Evolutionary conservation across 2,888 invertebrate species (phyloP).

Genomic region (Lasius platythorax): DNA sequence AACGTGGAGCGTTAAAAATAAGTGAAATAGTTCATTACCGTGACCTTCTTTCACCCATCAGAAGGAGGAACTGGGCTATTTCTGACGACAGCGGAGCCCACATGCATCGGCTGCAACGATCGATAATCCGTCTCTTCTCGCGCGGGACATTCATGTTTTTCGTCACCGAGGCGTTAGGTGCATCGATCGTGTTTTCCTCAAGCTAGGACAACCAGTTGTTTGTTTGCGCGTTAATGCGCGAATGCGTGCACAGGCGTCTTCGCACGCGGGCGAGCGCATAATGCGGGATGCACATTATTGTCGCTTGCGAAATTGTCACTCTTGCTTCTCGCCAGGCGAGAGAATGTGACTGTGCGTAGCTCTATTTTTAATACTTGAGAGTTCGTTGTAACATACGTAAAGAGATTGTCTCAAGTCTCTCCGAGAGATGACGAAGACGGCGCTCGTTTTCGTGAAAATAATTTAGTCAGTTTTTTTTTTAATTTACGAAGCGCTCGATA

Average conservation of each 20-base stretch:
- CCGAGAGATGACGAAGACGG: not conserved
- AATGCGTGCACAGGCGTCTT: not conserved
- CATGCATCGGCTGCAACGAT: slow-evolving; percentile 51
- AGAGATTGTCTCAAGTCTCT: not conserved
- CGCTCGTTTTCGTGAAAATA: slow-evolving; percentile 12
- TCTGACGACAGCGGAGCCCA: slow-evolving; percentile 55
- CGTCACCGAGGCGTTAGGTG: slow-evolving; percentile 42
- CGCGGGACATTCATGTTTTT: slow-evolving; percentile 54
- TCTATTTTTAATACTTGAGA: slow-evolving; percentile 35
- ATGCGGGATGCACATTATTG: slow-evolving; percentile 21
- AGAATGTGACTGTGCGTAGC: not conserved
- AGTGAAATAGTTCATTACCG: slow-evolving; percentile 47
- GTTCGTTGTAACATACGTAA: slow-evolving; percentile 38
- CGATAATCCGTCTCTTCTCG: slow-evolving; percentile 60
- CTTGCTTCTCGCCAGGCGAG: not conserved
- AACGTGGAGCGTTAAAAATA: slow-evolving; percentile 31
- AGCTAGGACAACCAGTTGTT: slow-evolving; percentile 35
- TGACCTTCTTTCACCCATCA: slow-evolving; percentile 33
- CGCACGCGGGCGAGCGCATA: slow-evolving; percentile 24
- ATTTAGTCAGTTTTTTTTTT: not conserved
- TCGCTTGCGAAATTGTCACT: slow-evolving; percentile 37
- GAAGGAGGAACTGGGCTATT: slow-evolving; percentile 65
- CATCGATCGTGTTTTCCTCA: slow-evolving; percentile 43
- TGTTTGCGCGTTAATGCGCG: slow-evolving; percentile 35
- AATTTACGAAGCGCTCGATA: not conserved